phyloP scores from a whole-genome alignment of 1,140 invertebrate genomes.

The Calosoma granatense region DNA sequence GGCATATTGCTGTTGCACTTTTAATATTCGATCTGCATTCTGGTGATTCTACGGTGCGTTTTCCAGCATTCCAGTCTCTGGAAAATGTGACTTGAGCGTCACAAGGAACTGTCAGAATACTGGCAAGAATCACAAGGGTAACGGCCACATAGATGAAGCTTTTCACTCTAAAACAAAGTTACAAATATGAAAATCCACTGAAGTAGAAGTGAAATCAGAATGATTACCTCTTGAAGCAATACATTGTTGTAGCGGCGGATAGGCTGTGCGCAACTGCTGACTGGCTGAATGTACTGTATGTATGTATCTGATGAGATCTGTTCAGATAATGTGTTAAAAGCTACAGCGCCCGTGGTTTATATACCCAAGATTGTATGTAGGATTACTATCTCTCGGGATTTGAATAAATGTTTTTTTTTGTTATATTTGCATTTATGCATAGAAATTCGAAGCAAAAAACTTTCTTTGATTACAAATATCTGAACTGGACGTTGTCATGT shows the following conservation, averaged over 20 bases:
- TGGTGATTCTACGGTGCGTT: background rate
- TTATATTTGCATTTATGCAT: constrained; percentile 6
- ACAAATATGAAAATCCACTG: background rate
- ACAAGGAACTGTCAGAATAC: background rate
- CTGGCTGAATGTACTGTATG: background rate
- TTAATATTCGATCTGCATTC: constrained; percentile 1
- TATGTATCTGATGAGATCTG: background rate
- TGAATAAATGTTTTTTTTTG: background rate
- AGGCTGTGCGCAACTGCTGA: background rate
- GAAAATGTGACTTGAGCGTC: constrained; percentile 1
- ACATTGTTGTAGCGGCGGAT: background rate
- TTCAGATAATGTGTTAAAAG: constrained; percentile 4
- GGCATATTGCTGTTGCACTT: background rate
- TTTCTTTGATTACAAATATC: constrained; percentile 6
- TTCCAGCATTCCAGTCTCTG: background rate
- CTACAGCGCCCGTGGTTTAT: background rate
- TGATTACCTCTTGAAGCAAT: background rate
- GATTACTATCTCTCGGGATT: background rate
- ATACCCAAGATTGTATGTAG: background rate
- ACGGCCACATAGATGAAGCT: background rate
- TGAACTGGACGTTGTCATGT: background rate
- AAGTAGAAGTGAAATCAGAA: background rate
- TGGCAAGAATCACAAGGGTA: background rate
- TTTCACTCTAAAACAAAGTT: background rate
- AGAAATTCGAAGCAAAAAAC: constrained; percentile 7